Evolutionary conservation across 2,888 invertebrate species (phyloP), one percentile per base, ranked within the genome.

Genomic region (Actias luna): DNA sequence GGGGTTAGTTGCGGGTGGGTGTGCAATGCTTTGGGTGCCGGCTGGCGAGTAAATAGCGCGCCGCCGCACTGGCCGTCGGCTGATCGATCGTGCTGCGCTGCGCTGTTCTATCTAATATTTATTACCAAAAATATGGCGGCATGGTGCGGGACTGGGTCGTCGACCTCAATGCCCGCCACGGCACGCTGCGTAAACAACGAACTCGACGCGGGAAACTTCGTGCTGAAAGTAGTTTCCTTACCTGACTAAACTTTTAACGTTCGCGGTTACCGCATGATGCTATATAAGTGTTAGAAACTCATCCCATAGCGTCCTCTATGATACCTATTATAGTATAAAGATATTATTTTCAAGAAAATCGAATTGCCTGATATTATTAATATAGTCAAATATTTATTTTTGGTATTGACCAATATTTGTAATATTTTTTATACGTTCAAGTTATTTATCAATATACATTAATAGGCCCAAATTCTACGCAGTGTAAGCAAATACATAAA

Each of bases 91-190:
- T 77, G 77, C 76, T 83, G 84, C 83, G 83, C 83, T 85, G 86
- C 84, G 87, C 83, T 84, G 82, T 80, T 84, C 83, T 87, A 87
- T 88, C 83, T 86, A 88, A 88, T 88, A 89, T 89, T 91, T 91
- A 89, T 88, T 89, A 88, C 87, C 88, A 81, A 89, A 86, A 89
- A 89, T 88, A 89, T 88, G 85, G 85, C 86, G 85, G 87, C 87
- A 82, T 88, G 89, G 84, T 84, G 85, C 83, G 84, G 79, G 82
- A 78, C 73, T 81, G 78, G 88, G 86, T 89, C 88, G 79, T 72
- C 79, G 85, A 87, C 85, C 88, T 73, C 78, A 71, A 67, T 68
- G 73, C 65, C 75, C 79, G 79, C 77, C 73, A 76, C 78, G 79
- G 76, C 79, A 78, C 75, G 82, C 77, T 78, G 80, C 82, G 87